Evolutionary conservation across 2,113 vertebrate genomes (phyloP).

Genomic region (Shinisaurus crocodilurus): DNA sequence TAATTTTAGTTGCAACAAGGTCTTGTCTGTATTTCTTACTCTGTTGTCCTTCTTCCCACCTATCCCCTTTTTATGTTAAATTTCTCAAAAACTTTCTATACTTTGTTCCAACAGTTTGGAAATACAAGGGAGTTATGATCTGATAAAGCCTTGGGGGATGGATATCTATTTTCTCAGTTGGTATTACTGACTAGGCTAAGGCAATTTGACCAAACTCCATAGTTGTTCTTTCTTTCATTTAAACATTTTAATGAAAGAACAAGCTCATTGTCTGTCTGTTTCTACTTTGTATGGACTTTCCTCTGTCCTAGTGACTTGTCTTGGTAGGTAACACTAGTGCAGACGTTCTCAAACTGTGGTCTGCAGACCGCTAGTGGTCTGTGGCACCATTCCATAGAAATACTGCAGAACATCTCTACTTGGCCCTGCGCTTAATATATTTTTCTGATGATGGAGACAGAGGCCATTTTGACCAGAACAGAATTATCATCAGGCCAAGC

Average conservation of each 20-base stretch:
- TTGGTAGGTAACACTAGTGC: slow-evolving; percentile 69
- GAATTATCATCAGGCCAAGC: background rate
- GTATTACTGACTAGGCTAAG: slow-evolving; percentile 44
- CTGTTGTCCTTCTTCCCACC: slow-evolving; percentile 5
- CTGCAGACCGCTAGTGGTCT: background rate
- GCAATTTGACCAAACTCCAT: slow-evolving; percentile 54
- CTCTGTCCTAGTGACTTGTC: slow-evolving; percentile 66
- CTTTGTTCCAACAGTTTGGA: background rate
- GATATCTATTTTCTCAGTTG: slow-evolving; percentile 36
- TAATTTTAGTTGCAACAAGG: slow-evolving; percentile 19
- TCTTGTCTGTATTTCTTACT: slow-evolving; percentile 3
- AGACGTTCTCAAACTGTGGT: background rate
- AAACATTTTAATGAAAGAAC: slow-evolving; percentile 53
- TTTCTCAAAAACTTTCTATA: background rate
- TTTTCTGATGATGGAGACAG: too few species aligned
- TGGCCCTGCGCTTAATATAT: background rate
- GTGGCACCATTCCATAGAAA: background rate
- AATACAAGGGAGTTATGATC: background rate
- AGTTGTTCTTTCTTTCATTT: slow-evolving; percentile 60
- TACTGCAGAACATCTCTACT: background rate
- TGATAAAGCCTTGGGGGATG: slow-evolving; percentile 2
- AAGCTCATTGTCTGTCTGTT: slow-evolving; percentile 65
- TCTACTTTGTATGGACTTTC: slow-evolving; percentile 65
- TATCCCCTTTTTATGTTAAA: slow-evolving; percentile 33
- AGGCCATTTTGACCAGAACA: background rate